Percentiles rank a stretch among this genome's conserved stretches.
phyloP scores from a whole-genome alignment of 1,140 invertebrate genomes.

The silkworm (Bombyx mori) region DNA sequence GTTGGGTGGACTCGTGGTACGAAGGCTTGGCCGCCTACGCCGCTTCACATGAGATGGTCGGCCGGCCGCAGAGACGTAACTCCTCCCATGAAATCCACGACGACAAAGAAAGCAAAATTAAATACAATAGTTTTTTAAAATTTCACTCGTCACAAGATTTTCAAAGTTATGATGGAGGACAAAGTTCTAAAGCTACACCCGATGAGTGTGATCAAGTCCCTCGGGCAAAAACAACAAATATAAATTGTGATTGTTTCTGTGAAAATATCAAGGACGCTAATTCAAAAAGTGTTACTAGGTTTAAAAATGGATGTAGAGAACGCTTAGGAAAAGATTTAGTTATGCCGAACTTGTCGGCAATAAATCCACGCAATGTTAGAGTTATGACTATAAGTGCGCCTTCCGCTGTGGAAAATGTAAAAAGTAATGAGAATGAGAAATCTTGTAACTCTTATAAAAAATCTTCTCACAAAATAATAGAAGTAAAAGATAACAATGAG shows the following conservation, averaged over 20 bases:
- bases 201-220: too few species aligned
- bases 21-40: slow-evolving; percentile 15
- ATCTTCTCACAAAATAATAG: neutral
- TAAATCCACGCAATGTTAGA: slow-evolving; percentile 38
- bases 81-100: neutral
- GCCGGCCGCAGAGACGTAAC: too few species aligned
- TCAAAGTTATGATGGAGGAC: too few species aligned
- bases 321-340: slow-evolving; percentile 29
- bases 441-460: neutral
- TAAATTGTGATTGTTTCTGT: too few species aligned
- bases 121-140: too few species aligned
- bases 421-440: too few species aligned
- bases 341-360: slow-evolving; percentile 17
- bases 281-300: too few species aligned
- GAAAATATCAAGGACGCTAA: too few species aligned
- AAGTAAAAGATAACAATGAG: too few species aligned
- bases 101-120: neutral
- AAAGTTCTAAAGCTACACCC: too few species aligned
- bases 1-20: slow-evolving; percentile 37
- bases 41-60: neutral
- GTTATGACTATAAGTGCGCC: slow-evolving; percentile 32
- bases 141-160: too few species aligned
- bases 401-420: neutral
- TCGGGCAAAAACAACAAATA: too few species aligned
- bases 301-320: slow-evolving; percentile 1